phyloP scores from a whole-genome alignment of 2,797 vertebrate species.

The Myotis daubentonii region DNA sequence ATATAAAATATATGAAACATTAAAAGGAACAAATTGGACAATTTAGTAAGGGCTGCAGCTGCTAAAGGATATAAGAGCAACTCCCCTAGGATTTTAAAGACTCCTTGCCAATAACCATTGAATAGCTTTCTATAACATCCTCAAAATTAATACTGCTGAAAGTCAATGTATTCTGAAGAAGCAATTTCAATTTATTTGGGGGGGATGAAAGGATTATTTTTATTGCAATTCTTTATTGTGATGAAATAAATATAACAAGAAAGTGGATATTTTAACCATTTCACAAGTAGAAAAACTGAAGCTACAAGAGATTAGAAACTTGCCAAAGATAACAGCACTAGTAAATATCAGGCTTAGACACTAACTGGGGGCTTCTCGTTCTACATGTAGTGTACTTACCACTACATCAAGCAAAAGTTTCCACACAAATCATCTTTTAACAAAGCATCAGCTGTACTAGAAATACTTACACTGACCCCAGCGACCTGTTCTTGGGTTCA shows the following conservation, averaged over 20 bases:
- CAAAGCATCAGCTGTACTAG: slow-evolving; percentile 30
- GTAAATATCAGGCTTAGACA: neutral
- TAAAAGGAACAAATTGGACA: slow-evolving; percentile 63
- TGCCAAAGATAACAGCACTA: neutral
- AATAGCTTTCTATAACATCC: slow-evolving; percentile 29
- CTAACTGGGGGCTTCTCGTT: neutral
- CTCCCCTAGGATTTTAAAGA: slow-evolving; percentile 41
- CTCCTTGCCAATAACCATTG: slow-evolving; percentile 4
- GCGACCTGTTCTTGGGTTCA: slow-evolving; percentile 98
- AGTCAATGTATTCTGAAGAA: slow-evolving; percentile 10
- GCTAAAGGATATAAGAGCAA: neutral
- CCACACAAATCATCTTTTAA: slow-evolving; percentile 15
- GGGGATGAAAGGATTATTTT: neutral
- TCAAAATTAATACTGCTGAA: slow-evolving; percentile 23
- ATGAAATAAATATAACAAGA: neutral
- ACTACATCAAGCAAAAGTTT: slow-evolving; percentile 8
- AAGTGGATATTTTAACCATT: neutral
- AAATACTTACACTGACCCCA: slow-evolving; percentile 98
- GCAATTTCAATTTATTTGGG: slow-evolving; percentile 33
- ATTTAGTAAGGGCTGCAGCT: slow-evolving; percentile 48
- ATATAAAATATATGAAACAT: slow-evolving; percentile 70
- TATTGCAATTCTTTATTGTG: neutral
- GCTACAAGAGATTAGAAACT: neutral
- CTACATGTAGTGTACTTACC: neutral
- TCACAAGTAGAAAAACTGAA: slow-evolving; percentile 37